Percentiles rank a stretch among this genome's conserved stretches.
Conservation (phyloP, 2,113 vertebrate genomes). For the Hippoglossus stenolepis region DNA sequence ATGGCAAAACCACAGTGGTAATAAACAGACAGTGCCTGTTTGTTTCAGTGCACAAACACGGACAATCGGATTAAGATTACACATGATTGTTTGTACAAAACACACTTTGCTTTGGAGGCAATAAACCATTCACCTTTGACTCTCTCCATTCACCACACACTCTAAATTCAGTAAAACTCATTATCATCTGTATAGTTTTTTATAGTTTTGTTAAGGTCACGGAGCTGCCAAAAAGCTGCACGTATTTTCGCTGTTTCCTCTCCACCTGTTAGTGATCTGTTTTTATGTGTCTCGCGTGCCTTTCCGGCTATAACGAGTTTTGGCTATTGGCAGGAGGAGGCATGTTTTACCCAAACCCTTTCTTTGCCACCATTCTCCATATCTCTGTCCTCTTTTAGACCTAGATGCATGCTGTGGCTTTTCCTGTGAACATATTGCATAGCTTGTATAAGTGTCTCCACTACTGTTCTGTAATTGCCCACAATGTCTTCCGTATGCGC, state of each 20-base stretch:
- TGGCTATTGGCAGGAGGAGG: constrained; percentile 36
- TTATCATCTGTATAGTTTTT: background rate
- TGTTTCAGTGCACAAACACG: constrained; percentile 17
- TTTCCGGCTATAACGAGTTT: constrained; percentile 35
- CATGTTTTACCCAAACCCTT: constrained; percentile 15
- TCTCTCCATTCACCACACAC: background rate
- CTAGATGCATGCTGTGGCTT: constrained; percentile 52
- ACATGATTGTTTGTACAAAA: constrained; percentile 9
- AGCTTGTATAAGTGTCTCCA: constrained; percentile 71
- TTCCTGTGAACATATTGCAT: constrained; percentile 73
- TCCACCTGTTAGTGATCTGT: constrained; percentile 2
- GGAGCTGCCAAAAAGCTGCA: background rate
- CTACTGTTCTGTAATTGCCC: constrained; percentile 77
- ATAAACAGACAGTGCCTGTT: constrained; percentile 33
- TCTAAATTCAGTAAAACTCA: background rate
- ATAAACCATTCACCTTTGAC: constrained; percentile 13
- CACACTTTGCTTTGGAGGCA: background rate
- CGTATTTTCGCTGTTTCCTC: background rate
- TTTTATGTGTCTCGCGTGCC: constrained; percentile 39
- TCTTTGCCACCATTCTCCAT: constrained; percentile 29
- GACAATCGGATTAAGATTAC: constrained; percentile 30
- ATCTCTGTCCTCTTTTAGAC: background rate
- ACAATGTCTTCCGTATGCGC: constrained; percentile 74
- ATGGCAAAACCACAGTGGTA: constrained; percentile 22
- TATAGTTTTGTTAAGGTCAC: background rate